A percentile compares a stretch with the other conserved stretches of the same genome.
These are phyloP conservation scores for Apamea monoglypha DNA, from an alignment of 2,888 invertebrate species.

Conservation along the genomic window DNA sequence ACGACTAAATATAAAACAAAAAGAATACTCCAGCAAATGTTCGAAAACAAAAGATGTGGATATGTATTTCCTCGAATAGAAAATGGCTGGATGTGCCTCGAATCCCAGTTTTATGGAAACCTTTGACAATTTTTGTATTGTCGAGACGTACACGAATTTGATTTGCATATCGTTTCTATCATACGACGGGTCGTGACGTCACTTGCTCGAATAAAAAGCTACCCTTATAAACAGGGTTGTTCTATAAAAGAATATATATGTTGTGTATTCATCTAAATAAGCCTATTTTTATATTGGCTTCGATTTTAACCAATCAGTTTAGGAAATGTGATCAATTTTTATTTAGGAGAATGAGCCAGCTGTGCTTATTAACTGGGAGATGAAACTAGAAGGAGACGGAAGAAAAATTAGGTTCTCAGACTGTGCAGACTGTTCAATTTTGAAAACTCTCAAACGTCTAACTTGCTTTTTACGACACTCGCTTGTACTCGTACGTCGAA, in stretches of 20 bases:
- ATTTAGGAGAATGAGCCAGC: not conserved
- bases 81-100: not conserved
- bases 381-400: not conserved
- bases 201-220: not conserved
- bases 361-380: not conserved
- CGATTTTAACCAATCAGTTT: not conserved
- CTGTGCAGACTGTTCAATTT: not conserved
- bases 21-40: not conserved
- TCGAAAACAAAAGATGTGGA: not conserved
- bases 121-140: constrained; percentile 2
- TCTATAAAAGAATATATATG: not conserved
- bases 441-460: not conserved
- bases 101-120: not conserved
- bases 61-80: not conserved
- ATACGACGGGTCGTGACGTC: not conserved
- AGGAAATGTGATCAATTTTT: not conserved
- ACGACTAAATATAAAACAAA: not conserved
- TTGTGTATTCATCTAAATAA: not conserved
- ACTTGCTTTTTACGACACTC: not conserved
- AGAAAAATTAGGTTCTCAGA: not conserved
- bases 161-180: constrained; percentile 26
- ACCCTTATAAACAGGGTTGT: not conserved
- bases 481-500: not conserved
- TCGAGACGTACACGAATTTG: not conserved
- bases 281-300: not conserved